Conservation (phyloP, 1,140 invertebrate genomes). For the Antheraea mylitta region DNA sequence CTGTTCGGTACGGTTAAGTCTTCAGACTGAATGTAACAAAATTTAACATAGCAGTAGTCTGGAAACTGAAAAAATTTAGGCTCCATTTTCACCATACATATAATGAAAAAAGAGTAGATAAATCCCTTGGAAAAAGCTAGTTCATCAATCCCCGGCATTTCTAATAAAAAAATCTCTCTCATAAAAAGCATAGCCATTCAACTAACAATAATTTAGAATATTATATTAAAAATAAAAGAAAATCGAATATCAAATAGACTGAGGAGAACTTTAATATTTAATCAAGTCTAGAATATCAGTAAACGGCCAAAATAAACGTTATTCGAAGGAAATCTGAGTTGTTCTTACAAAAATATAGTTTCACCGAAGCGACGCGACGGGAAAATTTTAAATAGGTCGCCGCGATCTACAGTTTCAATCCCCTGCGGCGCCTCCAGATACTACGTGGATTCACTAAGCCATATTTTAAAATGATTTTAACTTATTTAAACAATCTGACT, state of each 20-base stretch:
- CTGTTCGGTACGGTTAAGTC: too few species aligned
- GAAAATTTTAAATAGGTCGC: slow-evolving; percentile 56
- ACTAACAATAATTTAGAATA: too few species aligned
- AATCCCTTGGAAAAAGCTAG: too few species aligned
- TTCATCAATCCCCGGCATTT: too few species aligned
- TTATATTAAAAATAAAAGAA: not conserved
- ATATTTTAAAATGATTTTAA: not conserved
- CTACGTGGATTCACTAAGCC: slow-evolving; percentile 5
- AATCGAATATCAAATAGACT: not conserved
- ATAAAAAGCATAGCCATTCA: too few species aligned
- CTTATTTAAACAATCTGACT: not conserved
- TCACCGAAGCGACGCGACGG: slow-evolving; percentile 18
- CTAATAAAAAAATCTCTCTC: too few species aligned
- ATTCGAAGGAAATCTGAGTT: slow-evolving; percentile 51
- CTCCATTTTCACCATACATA: too few species aligned
- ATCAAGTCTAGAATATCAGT: slow-evolving; percentile 15
- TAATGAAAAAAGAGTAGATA: too few species aligned
- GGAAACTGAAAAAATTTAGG: too few species aligned
- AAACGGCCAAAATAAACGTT: slow-evolving; percentile 40
- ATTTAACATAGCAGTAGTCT: too few species aligned
- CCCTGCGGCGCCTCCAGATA: slow-evolving; percentile 29
- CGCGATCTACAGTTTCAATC: slow-evolving; percentile 31
- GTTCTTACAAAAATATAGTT: slow-evolving; percentile 41
- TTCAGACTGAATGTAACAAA: too few species aligned
- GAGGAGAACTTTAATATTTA: not conserved